phyloP scores from a whole-genome alignment of 2,888 invertebrate genomes.

The Stenotaenia linearis region DNA sequence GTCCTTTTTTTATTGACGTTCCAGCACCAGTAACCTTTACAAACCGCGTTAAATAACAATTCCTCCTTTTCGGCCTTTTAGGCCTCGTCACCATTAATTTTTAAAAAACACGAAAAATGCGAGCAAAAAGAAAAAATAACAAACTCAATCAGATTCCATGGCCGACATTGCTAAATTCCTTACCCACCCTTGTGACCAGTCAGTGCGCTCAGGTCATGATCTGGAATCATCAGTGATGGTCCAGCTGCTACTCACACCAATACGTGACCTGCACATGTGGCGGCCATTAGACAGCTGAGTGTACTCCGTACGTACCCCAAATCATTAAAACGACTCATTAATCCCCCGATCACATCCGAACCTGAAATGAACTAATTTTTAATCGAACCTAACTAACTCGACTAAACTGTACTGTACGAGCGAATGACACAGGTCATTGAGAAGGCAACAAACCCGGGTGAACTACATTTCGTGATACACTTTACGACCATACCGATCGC shows the following conservation, averaged over 20 bases:
- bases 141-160: constrained; percentile 11
- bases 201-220: constrained; percentile 16
- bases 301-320: background rate
- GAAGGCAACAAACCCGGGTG: constrained; percentile 28
- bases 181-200: constrained; percentile 20
- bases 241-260: constrained; percentile 19
- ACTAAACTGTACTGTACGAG: background rate
- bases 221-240: constrained; percentile 26
- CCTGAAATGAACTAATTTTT: no score
- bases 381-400: background rate
- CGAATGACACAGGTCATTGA: constrained; percentile 21
- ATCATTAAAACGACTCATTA: background rate
- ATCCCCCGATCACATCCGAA: background rate
- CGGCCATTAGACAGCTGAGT: background rate
- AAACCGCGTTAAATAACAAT: background rate
- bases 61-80: background rate
- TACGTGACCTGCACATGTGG: constrained; percentile 17
- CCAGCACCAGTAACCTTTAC: background rate
- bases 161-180: constrained; percentile 21
- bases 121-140: background rate
- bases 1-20: background rate
- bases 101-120: no score
- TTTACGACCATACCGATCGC: background rate
- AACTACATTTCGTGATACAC: constrained; percentile 28
- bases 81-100: background rate